Evolutionary conservation across 2,797 vertebrate species (phyloP), one percentile per base, ranked within the genome.

Genomic region (Luscinia luscinia): DNA sequence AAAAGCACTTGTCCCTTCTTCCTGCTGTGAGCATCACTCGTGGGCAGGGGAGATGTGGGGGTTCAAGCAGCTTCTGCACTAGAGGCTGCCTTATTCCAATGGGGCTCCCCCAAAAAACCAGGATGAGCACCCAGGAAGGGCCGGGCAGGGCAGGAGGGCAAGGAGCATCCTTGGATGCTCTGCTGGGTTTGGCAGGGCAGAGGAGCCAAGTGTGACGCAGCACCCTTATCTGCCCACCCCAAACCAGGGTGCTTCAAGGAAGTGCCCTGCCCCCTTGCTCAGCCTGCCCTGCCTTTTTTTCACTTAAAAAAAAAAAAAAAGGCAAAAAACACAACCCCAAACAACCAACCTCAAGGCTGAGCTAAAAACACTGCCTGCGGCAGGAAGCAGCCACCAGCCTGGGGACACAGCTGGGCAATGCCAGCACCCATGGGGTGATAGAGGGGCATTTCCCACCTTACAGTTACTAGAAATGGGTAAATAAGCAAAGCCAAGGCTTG

Each of bases 221-320:
- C 54, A 74, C 45, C 68, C 89, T 91, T 94, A 94, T 90, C 95
- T 92, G 87, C 75, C 76, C 74, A 82, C 87, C 78, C 94, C 92
- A 92, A 95, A 69, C 51, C 51, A 82, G 76, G 59, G 38, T 1
- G 19, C 55, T 81, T 78, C 7, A 2, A 79, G 84, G 87, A 93
- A 93, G 93, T 1, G 4, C 94, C 95, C 91, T 91, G 61, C 93
- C 82, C 94, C 87, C 89, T 77, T 69, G 75, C 59, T 70, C 2
- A 0, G 30, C 1, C 0, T 30, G 58, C 8, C 13, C n/a, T 2
- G 30, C 64, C 61, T 68, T 92, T 48, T 61, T 45, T 49, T 36
- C 46, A 36, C 26, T 63, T 14, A 1, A 26, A 52, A 22, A 61
- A 55, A 48, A 32, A 54, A 49, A 32, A 26, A 34, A 52, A 22